A percentile compares a stretch with the other conserved stretches of the same genome.
phyloP scores from a whole-genome alignment of 1,140 invertebrate genomes.

The Sycophaga agraensis region DNA sequence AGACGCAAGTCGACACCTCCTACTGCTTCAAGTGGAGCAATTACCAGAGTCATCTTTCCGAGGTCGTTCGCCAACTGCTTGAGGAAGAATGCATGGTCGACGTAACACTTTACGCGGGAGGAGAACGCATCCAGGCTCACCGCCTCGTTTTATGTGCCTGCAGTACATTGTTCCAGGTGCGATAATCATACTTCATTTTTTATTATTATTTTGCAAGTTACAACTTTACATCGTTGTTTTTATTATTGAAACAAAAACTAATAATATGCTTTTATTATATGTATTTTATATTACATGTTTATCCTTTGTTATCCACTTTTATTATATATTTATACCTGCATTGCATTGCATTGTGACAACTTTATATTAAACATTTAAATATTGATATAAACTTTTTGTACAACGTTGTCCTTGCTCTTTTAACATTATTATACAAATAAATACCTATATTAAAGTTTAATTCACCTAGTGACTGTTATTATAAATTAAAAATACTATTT shows the following conservation, averaged over 20 bases:
- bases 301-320: too few species aligned
- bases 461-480: too few species aligned
- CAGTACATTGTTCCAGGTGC: constrained; percentile 62
- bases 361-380: too few species aligned
- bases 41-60: constrained; percentile 58
- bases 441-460: too few species aligned
- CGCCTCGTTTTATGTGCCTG: constrained; percentile 64
- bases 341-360: too few species aligned
- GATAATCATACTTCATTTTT: constrained; percentile 6
- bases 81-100: constrained; percentile 60
- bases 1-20: constrained; percentile 2
- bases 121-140: constrained; percentile 60
- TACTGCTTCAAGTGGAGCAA: constrained; percentile 64
- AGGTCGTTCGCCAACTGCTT: constrained; percentile 54
- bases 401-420: too few species aligned
- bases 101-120: constrained; percentile 58
- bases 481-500: constrained; percentile 15
- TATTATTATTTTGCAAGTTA: constrained; percentile 2
- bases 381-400: too few species aligned
- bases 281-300: too few species aligned
- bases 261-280: too few species aligned
- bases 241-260: too few species aligned
- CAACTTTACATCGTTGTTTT: background rate
- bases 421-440: too few species aligned
- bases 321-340: too few species aligned